phyloP scores from a whole-genome alignment of 2,888 invertebrate genomes.

The Epistrophe eligans region DNA sequence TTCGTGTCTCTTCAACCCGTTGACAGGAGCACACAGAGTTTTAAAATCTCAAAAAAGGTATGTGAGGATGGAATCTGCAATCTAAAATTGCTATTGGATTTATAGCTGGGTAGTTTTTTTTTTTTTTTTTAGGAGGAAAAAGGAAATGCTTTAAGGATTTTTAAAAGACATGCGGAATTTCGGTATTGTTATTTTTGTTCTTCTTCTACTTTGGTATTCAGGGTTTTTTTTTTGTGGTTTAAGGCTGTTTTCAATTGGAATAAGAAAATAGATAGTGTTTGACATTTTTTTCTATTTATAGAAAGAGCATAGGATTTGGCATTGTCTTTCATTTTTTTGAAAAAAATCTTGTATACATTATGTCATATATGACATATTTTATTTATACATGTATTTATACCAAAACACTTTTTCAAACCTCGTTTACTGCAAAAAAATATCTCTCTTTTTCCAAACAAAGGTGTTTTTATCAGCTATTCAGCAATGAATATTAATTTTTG shows the following conservation, averaged over 20 bases:
- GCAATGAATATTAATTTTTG: no score
- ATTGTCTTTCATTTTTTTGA: background rate
- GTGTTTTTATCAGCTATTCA: no score
- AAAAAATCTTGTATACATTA: no score
- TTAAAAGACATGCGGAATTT: background rate
- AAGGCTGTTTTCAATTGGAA: background rate
- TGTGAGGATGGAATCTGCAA: constrained; percentile 34
- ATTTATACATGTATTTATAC: no score
- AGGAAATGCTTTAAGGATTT: background rate
- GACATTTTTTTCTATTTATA: background rate
- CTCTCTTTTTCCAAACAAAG: no score
- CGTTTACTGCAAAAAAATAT: no score
- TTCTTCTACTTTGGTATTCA: background rate
- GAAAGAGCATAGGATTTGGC: background rate
- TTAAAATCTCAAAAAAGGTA: constrained; percentile 30
- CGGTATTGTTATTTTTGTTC: background rate
- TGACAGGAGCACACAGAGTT: background rate
- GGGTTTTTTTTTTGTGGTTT: background rate
- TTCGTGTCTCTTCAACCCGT: constrained; percentile 10
- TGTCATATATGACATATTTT: no score
- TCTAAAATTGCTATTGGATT: constrained; percentile 28
- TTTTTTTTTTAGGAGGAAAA: background rate
- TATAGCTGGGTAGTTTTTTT: background rate
- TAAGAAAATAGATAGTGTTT: background rate
- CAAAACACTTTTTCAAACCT: no score